A percentile compares a stretch with the other conserved stretches of the same genome.
Evolutionary conservation across 1,140 invertebrate genomes (phyloP).

Genomic region (Apis dorsata): DNA sequence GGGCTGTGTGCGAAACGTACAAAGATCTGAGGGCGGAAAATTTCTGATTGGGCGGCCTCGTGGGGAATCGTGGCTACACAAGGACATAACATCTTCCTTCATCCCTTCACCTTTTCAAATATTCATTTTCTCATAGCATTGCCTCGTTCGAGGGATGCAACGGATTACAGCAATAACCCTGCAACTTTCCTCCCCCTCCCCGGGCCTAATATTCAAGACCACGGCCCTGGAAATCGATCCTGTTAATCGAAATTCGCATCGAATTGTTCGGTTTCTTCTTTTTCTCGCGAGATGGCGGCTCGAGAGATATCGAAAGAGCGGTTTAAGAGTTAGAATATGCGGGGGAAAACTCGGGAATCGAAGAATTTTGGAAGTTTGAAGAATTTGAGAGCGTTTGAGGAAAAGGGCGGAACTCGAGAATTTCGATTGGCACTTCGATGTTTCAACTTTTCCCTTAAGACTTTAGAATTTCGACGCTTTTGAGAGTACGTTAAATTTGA

Average conservation of each 20-base stretch:
- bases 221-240: conserved; percentile 39
- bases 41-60: not conserved
- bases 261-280: too few relatives aligned
- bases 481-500: too few relatives aligned
- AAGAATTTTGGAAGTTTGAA: not conserved
- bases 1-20: too few relatives aligned
- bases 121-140: conserved; percentile 66
- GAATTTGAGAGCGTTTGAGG: too few relatives aligned
- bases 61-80: conserved; percentile 11
- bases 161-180: conserved; percentile 59
- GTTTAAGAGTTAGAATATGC: too few relatives aligned
- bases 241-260: conserved; percentile 56
- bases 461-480: too few relatives aligned
- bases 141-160: conserved; percentile 44
- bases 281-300: too few relatives aligned
- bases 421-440: too few relatives aligned
- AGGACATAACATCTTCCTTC: not conserved
- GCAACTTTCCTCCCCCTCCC: conserved; percentile 39
- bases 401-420: not conserved
- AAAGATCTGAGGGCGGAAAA: not conserved
- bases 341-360: too few relatives aligned
- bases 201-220: conserved; percentile 36
- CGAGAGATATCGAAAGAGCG: too few relatives aligned
- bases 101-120: conserved; percentile 56
- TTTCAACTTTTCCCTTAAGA: too few relatives aligned